Base-by-base conservation (phyloP, 1,140 invertebrate genomes). In the Eriosoma lanigerum region DNA sequence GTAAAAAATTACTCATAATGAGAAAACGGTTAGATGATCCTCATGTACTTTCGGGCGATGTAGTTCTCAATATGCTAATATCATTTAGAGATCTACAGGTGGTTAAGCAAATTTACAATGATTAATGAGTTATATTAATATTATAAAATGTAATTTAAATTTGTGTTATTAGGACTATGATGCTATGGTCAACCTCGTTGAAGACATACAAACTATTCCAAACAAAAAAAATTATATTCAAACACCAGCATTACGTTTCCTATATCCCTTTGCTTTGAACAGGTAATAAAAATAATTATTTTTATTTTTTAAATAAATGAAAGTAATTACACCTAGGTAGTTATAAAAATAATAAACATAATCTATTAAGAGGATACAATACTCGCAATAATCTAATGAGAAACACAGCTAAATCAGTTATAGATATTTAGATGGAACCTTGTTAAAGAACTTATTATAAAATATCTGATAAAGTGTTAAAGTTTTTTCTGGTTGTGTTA, bases 181-280 rank as follows among this genome's bases (percentile, higher is more conserved):
- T 87, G 93, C 96, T 4, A 99, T 99, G 93, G 97, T 99, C 21
- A 93, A 95, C 84, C 88, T 99, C 56, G 96, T 99, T 0, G 96
- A 98, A 84, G 97, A 98, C 87, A 87, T 99, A 44, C 92, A 93
- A 85, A 93, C 93, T n/a, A 90, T 99, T 82, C 95, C 96, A 78
- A 96, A 94, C 85, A 92, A 94, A 76, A 94, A 93, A 83, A 83
- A 94, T 85, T 94, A 96, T 85, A 91, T 95, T 21, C 93, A 94
- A 83, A 95, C 95, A 62, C 92, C 94, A 17, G 93, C 94, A 81
- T 96, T 99, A 84, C 90, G 92, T 85, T 96, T 95, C 87, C 88
- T 96, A 68, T 99, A 98, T 87, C 96, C 96, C 4, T 99, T 99
- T 88, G 98, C 98, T 44, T 88, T 99, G 58, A 99, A 98, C 88